Evolutionary conservation across 1,140 invertebrate species (phyloP), one percentile per base, ranked within the genome.

Genomic region (Meloidogyne chitwoodi): DNA sequence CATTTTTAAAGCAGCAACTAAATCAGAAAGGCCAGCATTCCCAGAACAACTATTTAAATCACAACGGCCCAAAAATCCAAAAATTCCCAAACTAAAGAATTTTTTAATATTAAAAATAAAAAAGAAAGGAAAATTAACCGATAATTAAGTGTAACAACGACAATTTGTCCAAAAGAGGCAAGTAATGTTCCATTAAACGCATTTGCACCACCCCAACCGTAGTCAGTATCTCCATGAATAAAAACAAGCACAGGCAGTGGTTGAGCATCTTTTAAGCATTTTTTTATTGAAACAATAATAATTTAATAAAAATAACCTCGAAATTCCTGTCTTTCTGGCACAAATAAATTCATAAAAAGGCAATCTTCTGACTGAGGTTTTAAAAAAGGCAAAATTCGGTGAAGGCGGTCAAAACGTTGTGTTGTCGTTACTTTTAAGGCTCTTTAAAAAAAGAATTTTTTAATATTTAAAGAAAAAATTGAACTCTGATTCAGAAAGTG

Each of bases 351-450:
- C 81, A 98, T 90, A 88, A 95, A 96, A 61, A 98, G 91, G 87
- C 95, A 98, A 89, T 98, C 95, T 90, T 98, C 95, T 79, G 92
- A 94, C 89, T 96, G 94, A 86, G 95, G 93, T 80, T 91, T 91
- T 68, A 97, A 90, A 87, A 93, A 93, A 11, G 93, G 93, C 78
- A 94, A 88, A 84, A 96, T 90, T 83, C 93, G 90, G 84, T 92
- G 92, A 74, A 97, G 90, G 85, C 94, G 93, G 84, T 94, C 92
- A 78, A 94, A 88, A 64, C 94, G 89, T 2, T 93, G 94, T 75
- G 91, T 91, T 2, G 94, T 94, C 91, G 95, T 94, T 71, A 91
- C 91, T 69, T 87, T 85, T 22, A 89, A 77, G 22, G 87, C 86
- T 76, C 86, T 87, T 74, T 27, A 26, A 24, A 26, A n/a, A 64